Evolutionary conservation across 2,888 invertebrate genomes (phyloP).

Genomic region (Temnothorax ravouxi): DNA sequence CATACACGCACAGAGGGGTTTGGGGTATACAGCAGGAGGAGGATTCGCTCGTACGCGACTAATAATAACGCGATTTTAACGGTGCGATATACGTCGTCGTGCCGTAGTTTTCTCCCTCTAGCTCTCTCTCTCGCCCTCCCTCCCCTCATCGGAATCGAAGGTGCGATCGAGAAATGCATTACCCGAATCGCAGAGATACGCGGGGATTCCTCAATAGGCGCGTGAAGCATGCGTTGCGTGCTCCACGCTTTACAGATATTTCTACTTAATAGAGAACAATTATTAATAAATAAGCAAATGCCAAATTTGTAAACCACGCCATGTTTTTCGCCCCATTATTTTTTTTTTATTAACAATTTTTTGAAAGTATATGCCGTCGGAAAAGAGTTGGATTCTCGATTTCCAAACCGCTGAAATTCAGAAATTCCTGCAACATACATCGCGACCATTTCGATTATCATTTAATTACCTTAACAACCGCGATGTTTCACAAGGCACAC

Average conservation of each 20-base stretch:
- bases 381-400: neutral
- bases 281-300: neutral
- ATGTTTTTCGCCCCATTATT: neutral
- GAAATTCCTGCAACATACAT: too few species aligned
- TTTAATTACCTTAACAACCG: neutral
- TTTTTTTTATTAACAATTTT: neutral
- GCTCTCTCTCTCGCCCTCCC: neutral
- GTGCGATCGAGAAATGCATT: constrained; percentile 49
- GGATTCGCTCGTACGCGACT: constrained; percentile 74
- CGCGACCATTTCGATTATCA: neutral
- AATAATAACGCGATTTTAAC: constrained; percentile 78
- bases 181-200: constrained; percentile 44
- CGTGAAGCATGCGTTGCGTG: constrained; percentile 22
- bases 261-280: neutral
- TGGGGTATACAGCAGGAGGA: constrained; percentile 1
- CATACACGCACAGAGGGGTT: neutral
- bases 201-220: constrained; percentile 27
- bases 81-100: constrained; percentile 41
- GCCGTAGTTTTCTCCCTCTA: neutral
- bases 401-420: neutral
- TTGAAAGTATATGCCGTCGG: neutral
- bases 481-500: constrained; percentile 20
- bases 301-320: neutral
- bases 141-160: constrained; percentile 16
- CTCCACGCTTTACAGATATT: neutral